Evolutionary conservation across 2,888 invertebrate genomes (phyloP), one percentile per base, ranked within the genome.

Genomic region (Agriopis marginaria): DNA sequence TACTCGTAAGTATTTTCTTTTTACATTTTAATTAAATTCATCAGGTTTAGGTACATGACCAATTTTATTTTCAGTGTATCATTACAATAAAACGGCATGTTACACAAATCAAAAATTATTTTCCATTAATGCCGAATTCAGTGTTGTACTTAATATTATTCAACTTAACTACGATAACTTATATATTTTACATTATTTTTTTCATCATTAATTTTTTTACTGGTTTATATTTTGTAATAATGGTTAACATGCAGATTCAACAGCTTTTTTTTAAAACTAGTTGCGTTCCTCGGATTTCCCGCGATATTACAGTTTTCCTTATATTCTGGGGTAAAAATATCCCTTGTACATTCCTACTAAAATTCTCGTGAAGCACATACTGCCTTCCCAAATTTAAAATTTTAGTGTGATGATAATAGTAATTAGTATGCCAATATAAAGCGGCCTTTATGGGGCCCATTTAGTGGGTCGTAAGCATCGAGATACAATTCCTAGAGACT

Each of bases 191-290:
- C 47, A 60, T 10, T 3, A 59, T 39, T 49, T 14, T 9, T 7
- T 47, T 45, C 9, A 6, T 59, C 47, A 40, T 14, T 11, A 7
- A 8, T 32, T 32, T 32, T n/a, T 32, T 32, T 49, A 60, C 49
- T 40, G 44, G 11, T 60, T 40, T 11, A 60, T 60, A 58, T 58
- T 32, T 60, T 60, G 49, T 49, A 49, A 59, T 59, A 60, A 60
- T 60, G 60, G 60, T 60, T 60, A 60, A 60, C 60, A 49, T 49
- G 14, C n/a, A 23, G 17, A 23, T 49, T 59, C 32, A 42, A 56
- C 42, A 56, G 56, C 7, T 56, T n/a, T 6, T 4, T 9, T 42
- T 42, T 42, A 8, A 42, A 42, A 42, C 12, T 23, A 51, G 10
- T 7, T 51, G 10, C 1, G 9, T 17, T 9, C 23, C 17, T 23